Percentiles rank a stretch among this genome's conserved stretches.
These are phyloP conservation scores for Cylloceria caligata DNA, from an alignment of 2,888 invertebrate species.

Conservation along the genomic window DNA sequence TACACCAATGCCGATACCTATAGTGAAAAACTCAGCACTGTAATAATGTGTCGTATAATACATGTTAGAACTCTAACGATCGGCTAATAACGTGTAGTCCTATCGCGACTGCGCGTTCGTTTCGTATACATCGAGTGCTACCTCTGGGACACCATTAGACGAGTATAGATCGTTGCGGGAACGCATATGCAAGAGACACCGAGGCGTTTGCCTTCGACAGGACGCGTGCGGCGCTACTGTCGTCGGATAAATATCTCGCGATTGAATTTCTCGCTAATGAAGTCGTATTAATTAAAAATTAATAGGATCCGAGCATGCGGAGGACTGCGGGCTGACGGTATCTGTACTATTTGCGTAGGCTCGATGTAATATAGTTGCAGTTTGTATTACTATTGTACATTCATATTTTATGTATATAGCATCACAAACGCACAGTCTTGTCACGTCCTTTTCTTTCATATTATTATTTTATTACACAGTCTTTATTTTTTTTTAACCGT, in stretches of 20 bases:
- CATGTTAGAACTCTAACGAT: slow-evolving; percentile 55
- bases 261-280: slow-evolving; percentile 62
- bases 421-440: no score
- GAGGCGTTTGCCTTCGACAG: slow-evolving; percentile 60
- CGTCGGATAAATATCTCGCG: slow-evolving; percentile 41
- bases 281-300: slow-evolving; percentile 68
- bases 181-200: slow-evolving; percentile 38
- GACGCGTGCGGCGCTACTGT: slow-evolving; percentile 65
- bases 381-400: background rate
- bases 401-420: background rate
- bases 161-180: slow-evolving; percentile 32
- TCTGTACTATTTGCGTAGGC: background rate
- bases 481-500: no score
- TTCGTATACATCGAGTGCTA: slow-evolving; percentile 24
- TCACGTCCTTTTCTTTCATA: no score
- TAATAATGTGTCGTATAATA: slow-evolving; percentile 3
- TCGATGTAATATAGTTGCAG: background rate
- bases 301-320: slow-evolving; percentile 46
- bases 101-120: slow-evolving; percentile 26
- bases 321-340: slow-evolving; percentile 32
- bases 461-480: no score
- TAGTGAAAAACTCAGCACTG: background rate
- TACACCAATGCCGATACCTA: slow-evolving; percentile 39
- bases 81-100: slow-evolving; percentile 60
- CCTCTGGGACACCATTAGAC: slow-evolving; percentile 45